Percentiles rank a stretch among this genome's conserved stretches.
These are phyloP conservation scores for Streptopelia turtur DNA, from an alignment of 2,797 vertebrate genomes.

Conservation along the genomic window DNA sequence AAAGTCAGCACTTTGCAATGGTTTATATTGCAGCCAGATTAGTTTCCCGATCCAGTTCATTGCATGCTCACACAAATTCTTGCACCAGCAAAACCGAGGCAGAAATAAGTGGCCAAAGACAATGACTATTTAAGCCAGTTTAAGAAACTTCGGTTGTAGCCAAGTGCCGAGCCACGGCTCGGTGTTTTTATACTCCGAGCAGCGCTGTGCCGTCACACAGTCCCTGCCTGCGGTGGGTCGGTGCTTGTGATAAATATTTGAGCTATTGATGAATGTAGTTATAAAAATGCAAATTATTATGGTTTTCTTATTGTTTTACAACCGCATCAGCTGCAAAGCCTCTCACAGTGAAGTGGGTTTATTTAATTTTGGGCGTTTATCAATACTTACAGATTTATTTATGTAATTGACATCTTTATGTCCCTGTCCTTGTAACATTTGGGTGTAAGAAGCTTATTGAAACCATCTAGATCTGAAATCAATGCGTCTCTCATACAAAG, in stretches of 20 bases:
- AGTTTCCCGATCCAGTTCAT: slow-evolving; percentile 45
- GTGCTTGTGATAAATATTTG: slow-evolving; percentile 32
- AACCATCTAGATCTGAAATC: slow-evolving; percentile 58
- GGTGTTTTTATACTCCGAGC: background rate
- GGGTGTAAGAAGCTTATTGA: slow-evolving; percentile 41
- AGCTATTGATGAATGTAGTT: slow-evolving; percentile 26
- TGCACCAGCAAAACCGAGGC: slow-evolving; percentile 42
- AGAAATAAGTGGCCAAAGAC: background rate
- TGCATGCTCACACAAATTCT: slow-evolving; percentile 44
- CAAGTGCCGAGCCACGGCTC: background rate
- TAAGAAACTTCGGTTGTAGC: background rate
- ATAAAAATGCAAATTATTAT: slow-evolving; percentile 50
- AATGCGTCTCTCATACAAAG: slow-evolving; percentile 37
- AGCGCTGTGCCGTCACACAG: background rate
- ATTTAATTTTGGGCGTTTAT: slow-evolving; percentile 61
- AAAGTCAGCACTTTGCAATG: slow-evolving; percentile 47
- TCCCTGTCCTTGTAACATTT: slow-evolving; percentile 51
- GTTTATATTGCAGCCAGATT: slow-evolving; percentile 48
- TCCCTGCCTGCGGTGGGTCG: background rate
- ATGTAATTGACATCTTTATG: slow-evolving; percentile 45
- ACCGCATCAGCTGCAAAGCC: slow-evolving; percentile 16
- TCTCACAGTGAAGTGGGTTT: slow-evolving; percentile 34
- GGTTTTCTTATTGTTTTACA: slow-evolving; percentile 50
- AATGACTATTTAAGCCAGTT: background rate
- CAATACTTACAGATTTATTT: slow-evolving; percentile 59